A percentile compares a stretch with the other conserved stretches of the same genome.
Conservation (phyloP, 2,113 vertebrate genomes). For the Cairina moschata region DNA sequence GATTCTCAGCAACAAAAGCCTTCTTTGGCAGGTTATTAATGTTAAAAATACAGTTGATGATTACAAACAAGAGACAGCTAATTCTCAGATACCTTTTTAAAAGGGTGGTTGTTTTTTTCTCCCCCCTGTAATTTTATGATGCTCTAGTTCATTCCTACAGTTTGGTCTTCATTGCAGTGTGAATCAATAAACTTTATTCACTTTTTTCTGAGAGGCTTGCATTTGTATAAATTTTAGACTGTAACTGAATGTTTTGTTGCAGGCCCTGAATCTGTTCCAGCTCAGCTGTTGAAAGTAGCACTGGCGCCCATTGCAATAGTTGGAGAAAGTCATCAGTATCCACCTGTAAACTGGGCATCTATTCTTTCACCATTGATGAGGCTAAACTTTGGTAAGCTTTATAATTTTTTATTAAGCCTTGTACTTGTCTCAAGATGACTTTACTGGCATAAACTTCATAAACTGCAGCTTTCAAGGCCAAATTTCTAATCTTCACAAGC, state of each 20-base stretch:
- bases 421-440: neutral
- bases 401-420: neutral
- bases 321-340: conserved; percentile 87
- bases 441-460: neutral
- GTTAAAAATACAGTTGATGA: neutral
- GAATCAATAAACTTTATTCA: neutral
- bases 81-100: neutral
- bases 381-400: conserved; percentile 87
- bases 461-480: neutral
- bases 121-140: neutral
- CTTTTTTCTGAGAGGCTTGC: neutral
- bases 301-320: conserved; percentile 82
- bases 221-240: neutral
- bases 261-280: conserved; percentile 85
- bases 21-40: neutral
- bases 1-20: neutral
- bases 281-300: conserved; percentile 80
- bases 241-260: neutral
- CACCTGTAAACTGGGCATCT: conserved; percentile 91
- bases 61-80: neutral
- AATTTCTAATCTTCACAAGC: neutral
- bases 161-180: neutral
- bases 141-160: neutral
- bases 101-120: no score
- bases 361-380: conserved; percentile 93